Base-by-base conservation (phyloP, 2,797 vertebrate genomes). In the Tiaroga cobitis region DNA sequence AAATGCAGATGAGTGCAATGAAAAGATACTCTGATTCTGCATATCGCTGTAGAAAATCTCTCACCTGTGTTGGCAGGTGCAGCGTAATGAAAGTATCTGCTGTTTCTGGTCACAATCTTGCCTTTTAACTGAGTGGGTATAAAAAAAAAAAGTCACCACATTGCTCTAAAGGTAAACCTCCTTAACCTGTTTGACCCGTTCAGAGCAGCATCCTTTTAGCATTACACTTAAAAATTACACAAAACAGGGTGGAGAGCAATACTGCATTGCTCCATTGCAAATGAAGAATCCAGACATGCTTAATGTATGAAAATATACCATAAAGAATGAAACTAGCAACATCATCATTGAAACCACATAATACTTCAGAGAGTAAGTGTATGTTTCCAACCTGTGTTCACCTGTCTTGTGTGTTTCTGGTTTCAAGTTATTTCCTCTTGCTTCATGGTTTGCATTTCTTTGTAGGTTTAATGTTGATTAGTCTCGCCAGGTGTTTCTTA, bases 141-240 rank as follows among this genome's bases (percentile, higher is more conserved):
- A 37, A 2, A 34, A 1, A 9, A 13, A 51, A 43, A 74, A 37
- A 56, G 39, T 29, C 67, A 56, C 56, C 46, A n/a, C 43, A 13
- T 32, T 39, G 39, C 19, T 63, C 61, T 24, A 10, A 69, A n/a
- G 26, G 1, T 73, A 59, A 69, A 74, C 85, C 7, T 29, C 69
- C 63, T 24, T 5, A 80, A 89, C 88, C 88, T 34, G 88, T 86
- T 73, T 2, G 7, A 88, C 88, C 9, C 2, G 88, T 84, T 65
- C 43, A n/a, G 6, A 8, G 7, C 49, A 41, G 2, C 61, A 32
- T 32, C 61, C 67, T 24, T 76, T 15, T n/a, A 37, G 68, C 72
- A 82, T 21, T 56, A 43, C 16, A 5, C 15, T 19, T 11, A 43
- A 65, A 69, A 32, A 29, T 2, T 19, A 26, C 49, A 16, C n/a